Evolutionary conservation across 2,888 invertebrate species (phyloP).

Genomic region (Lampropteryx suffumata): DNA sequence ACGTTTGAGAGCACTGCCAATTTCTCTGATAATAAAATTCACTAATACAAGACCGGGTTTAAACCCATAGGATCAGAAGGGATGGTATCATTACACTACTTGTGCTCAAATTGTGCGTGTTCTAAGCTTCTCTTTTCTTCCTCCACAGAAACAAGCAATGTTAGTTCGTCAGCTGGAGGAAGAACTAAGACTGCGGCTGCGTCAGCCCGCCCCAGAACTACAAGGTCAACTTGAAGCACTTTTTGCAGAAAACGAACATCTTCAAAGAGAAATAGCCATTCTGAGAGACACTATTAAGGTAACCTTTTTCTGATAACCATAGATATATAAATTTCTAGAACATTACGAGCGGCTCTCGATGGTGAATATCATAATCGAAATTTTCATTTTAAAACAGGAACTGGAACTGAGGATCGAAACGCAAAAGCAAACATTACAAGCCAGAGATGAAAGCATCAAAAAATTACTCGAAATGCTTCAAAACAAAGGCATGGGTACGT

Average conservation of each 20-base stretch:
- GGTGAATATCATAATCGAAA: no score
- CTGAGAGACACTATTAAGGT: conserved; percentile 97
- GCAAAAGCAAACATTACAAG: conserved; percentile 98
- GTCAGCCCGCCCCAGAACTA: conserved; percentile 94
- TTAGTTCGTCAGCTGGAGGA: conserved; percentile 96
- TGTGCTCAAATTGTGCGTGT: no score
- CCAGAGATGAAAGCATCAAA: conserved; percentile 98
- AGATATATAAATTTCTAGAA: no score
- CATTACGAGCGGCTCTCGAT: no score
- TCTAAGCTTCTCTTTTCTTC: conserved; percentile 21
- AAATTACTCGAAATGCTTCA: conserved; percentile 99
- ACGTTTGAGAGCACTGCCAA: no score
- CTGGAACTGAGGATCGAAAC: conserved; percentile 98
- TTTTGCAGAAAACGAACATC: conserved; percentile 96
- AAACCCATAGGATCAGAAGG: no score
- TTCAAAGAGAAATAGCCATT: conserved; percentile 95
- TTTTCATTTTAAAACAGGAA: conserved; percentile 84
- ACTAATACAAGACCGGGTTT: no score
- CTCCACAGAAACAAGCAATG: conserved; percentile 96
- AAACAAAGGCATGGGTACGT: conserved; percentile 97
- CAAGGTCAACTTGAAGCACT: conserved; percentile 96
- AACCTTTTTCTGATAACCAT: neutral
- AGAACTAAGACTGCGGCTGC: conserved; percentile 93
- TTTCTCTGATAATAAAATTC: no score
- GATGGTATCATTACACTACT: no score